These are phyloP conservation scores for Parascotia fuliginaria DNA, from an alignment of 2,888 invertebrate species.

Conservation along the genomic window DNA sequence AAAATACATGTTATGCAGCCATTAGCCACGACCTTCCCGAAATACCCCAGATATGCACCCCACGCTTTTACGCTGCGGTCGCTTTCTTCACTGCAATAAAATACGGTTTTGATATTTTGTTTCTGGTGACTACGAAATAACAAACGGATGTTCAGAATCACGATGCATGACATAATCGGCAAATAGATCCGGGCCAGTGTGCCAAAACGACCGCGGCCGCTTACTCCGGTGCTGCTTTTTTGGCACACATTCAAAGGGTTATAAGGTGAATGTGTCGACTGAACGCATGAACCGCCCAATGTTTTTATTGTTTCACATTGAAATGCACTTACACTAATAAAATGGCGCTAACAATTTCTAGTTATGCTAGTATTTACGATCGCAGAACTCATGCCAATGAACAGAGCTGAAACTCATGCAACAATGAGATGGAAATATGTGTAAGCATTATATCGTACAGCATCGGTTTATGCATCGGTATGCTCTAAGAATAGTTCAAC, in stretches of 20 bases:
- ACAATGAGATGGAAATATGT: conserved; percentile 26
- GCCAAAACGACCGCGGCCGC: conserved; percentile 71
- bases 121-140: conserved; percentile 63
- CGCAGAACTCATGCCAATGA: conserved; percentile 5
- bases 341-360: conserved; percentile 27
- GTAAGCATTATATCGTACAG: conserved; percentile 9
- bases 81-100: conserved; percentile 64
- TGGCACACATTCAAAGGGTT: conserved; percentile 80
- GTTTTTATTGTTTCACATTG: conserved; percentile 50
- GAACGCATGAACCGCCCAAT: conserved; percentile 49
- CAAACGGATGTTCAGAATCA: conserved; percentile 67
- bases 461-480: conserved; percentile 2
- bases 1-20: conserved; percentile 46
- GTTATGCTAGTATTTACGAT: conserved; percentile 30
- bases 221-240: conserved; percentile 66
- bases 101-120: conserved; percentile 61
- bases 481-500: conserved; percentile 9
- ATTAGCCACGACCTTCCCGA: conserved; percentile 66
- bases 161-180: conserved; percentile 82
- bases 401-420: conserved; percentile 9
- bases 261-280: conserved; percentile 77
- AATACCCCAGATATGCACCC: conserved; percentile 53
- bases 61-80: conserved; percentile 36
- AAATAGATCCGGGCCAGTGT: conserved; percentile 78
- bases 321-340: conserved; percentile 41